Base-by-base conservation (phyloP, 1,140 invertebrate species). In the Lasioglossum baleicum region DNA sequence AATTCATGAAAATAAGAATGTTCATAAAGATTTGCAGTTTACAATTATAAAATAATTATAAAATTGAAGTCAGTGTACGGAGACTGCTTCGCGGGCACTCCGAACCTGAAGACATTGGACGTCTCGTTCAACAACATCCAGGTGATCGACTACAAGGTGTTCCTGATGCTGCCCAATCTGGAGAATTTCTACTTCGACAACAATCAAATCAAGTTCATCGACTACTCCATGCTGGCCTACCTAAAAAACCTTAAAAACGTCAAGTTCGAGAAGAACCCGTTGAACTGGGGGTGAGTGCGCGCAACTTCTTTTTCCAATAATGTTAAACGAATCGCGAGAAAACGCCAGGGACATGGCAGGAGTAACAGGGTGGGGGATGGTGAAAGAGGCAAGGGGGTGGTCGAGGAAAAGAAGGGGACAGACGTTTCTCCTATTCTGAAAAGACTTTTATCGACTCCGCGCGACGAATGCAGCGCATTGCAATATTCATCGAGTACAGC, bases 41-140 rank as follows among this genome's bases (percentile, higher is more conserved):
- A n/a, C n/a, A 26, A 26, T 26, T 26, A 10, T 10, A 1, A 44
- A 44, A 44, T 44, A 1, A 44, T 44, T 44, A 7, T 44, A 44
- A 44, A 48, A 48, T 75, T 92, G 68, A 88, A 35, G 15, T 75
- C 26, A 65, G 73, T 92, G 26, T n/a, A 74, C 0, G 70, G 63
- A 13, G 64, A 78, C 31, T 91, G 88, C 89, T 91, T 92, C 31
- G 10, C 44, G 11, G 77, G 90, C 77, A 61, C 87, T 20, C 58
- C 74, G 11, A 90, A 85, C 13, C 75, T 92, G 42, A 80, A 83
- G 31, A 80, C 84, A 17, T 77, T 92, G 5, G 91, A 92, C 61
- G 6, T 92, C 0, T 92, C 91, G 3, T 92, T 92, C 72, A 92
- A 92, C 72, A 15, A 35, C 2, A 90, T 92, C 58, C 51, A 80